A percentile compares a stretch with the other conserved stretches of the same genome.
Conservation (phyloP, 2,888 invertebrate species). For the Cephus nigrinus region DNA sequence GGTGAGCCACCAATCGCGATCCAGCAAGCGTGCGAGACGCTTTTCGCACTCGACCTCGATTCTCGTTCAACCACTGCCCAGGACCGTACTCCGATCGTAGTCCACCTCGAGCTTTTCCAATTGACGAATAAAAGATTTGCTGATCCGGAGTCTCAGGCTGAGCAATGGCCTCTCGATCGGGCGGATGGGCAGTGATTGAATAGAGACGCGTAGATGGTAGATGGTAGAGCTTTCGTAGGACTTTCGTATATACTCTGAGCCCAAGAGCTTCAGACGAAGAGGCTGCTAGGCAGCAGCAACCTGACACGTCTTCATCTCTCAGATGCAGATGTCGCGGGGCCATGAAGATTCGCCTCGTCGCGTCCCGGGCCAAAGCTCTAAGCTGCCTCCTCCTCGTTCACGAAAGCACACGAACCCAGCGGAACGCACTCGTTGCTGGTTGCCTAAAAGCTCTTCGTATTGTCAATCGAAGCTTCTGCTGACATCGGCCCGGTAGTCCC, state of each 20-base stretch:
- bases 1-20: slow-evolving; percentile 67
- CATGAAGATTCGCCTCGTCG: slow-evolving; percentile 38
- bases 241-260: background rate
- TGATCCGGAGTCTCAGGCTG: too few species aligned
- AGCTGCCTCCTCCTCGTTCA: too few species aligned
- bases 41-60: too few species aligned
- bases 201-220: too few species aligned
- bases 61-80: slow-evolving; percentile 40
- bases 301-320: slow-evolving; percentile 46
- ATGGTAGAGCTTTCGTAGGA: too few species aligned
- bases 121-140: too few species aligned
- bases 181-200: too few species aligned
- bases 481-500: too few species aligned
- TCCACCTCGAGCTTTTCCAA: too few species aligned
- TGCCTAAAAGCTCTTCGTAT: slow-evolving; percentile 12
- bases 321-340: slow-evolving; percentile 46
- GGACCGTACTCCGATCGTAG: slow-evolving; percentile 33
- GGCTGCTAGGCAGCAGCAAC: slow-evolving; percentile 7
- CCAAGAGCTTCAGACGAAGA: slow-evolving; percentile 10
- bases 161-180: too few species aligned
- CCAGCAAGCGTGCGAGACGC: too few species aligned
- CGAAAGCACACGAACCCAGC: slow-evolving; percentile 13
- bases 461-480: too few species aligned
- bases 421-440: slow-evolving; percentile 21
- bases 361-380: slow-evolving; percentile 10